Percentiles rank a stretch among this genome's conserved stretches.
These are phyloP conservation scores for Siderastrea siderea DNA, from an alignment of 92 coral and sea anemone genomes.

Conservation along the genomic window DNA sequence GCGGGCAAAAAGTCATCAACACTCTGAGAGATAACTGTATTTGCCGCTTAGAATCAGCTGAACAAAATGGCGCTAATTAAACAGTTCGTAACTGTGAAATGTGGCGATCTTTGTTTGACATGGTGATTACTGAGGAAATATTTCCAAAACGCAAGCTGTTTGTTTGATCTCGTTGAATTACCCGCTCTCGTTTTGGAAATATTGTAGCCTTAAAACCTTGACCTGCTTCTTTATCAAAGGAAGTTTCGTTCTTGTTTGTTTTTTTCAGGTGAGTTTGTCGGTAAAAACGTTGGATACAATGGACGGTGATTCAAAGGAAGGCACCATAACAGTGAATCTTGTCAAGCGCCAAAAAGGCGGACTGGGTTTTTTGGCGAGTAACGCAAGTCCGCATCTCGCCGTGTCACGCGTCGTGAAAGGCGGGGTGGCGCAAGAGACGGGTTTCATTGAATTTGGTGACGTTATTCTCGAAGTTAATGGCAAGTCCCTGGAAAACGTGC, in stretches of 20 bases:
- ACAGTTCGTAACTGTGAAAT: no score
- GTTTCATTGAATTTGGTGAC: constrained; percentile 78
- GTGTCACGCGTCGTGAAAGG: constrained; percentile 85
- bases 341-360: constrained; percentile 85
- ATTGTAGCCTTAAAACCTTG: no score
- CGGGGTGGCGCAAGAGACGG: constrained; percentile 82
- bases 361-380: constrained; percentile 80
- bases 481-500: constrained; percentile 58
- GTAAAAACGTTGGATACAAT: neutral
- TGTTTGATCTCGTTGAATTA: no score
- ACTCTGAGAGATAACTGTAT: no score
- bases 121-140: no score
- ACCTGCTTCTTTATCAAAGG: no score
- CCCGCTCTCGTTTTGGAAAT: no score
- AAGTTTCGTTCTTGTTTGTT: neutral
- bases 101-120: no score
- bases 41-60: no score
- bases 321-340: constrained; percentile 66
- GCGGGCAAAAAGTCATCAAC: no score
- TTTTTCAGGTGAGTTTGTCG: neutral
- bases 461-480: constrained; percentile 85
- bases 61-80: no score
- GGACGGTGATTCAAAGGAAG: constrained; percentile 24
- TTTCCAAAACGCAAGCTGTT: no score
- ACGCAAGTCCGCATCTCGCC: constrained; percentile 55